Conservation (phyloP, 2,113 vertebrate genomes). For the Cololabis saira region DNA sequence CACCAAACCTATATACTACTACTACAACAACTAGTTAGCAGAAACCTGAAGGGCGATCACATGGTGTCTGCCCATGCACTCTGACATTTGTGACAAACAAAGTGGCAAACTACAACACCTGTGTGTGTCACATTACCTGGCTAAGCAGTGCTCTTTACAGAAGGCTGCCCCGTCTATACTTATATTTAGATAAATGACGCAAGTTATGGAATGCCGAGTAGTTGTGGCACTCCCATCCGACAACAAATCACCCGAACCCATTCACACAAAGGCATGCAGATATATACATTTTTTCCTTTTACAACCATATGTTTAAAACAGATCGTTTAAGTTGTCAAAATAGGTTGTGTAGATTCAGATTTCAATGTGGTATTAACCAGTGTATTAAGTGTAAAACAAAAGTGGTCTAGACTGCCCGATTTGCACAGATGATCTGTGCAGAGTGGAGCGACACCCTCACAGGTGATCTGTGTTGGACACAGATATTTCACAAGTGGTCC, state of each 20-base stretch:
- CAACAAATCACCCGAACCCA: background rate
- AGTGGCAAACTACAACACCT: background rate
- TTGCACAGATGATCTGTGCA: no score
- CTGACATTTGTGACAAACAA: slow-evolving; percentile 9
- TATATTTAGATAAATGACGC: slow-evolving; percentile 28
- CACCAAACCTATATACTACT: no score
- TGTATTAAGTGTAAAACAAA: background rate
- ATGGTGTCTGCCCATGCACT: slow-evolving; percentile 2
- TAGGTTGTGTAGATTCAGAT: background rate
- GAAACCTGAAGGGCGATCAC: background rate
- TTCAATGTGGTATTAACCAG: background rate
- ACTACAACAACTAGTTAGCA: background rate
- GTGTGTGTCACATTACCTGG: slow-evolving; percentile 6
- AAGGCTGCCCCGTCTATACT: background rate
- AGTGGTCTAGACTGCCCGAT: no score
- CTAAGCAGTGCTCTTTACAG: background rate
- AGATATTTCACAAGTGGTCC: no score
- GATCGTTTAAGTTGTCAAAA: background rate
- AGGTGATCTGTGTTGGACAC: no score
- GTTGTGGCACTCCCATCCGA: slow-evolving; percentile 10
- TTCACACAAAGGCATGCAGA: background rate
- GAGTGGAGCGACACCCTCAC: no score
- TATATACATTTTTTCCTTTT: background rate
- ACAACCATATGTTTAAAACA: background rate
- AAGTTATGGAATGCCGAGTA: slow-evolving; percentile 33